Evolutionary conservation across 1,140 invertebrate genomes (phyloP), one percentile per base, ranked within the genome.

Genomic region (Metopolophium dirhodum): DNA sequence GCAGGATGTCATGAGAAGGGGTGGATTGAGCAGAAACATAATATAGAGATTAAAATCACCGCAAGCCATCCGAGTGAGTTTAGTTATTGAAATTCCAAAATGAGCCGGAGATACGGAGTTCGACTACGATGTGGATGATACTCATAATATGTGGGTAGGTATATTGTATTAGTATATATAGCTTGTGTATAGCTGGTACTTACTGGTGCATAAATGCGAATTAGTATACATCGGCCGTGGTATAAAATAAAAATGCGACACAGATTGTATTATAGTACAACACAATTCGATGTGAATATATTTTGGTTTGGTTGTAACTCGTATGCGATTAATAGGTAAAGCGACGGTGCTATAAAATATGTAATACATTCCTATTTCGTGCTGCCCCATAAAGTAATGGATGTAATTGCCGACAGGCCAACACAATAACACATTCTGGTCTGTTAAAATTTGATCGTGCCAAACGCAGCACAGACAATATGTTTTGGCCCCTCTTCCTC

Each of bases 341-440:
- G 4, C 30, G 30, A n/a, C 61, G 6, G n/a, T 77, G 14, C 7
- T n/a, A 77, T 23, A 54, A 54, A 54, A 51, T 51, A 14, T n/a
- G 14, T 77, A 77, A 35, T 18, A 77, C n/a, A 77, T 77, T 77
- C 14, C 14, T 77, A 77, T 77, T 77, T 77, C 6, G 8, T 14
- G 30, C 22, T 68, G 26, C 26, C 8, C 47, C 20, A 54, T 7
- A 35, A 18, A 77, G 61, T 77, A 77, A 77, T 77, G 30, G 61
- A 77, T n/a, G 30, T 18, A 77, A 77, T 77, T 77, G 61, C 61
- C 11, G 14, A n/a, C 61, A 6, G 11, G 30, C 61, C 30, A n/a
- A 77, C n/a, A 77, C 30, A 77, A 77, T 77, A n/a, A 77, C 30
- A n/a, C n/a, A 77, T n/a, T 77, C n/a, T 77, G 61, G 61, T 77